Evolutionary conservation across 2,113 vertebrate genomes (phyloP).

Genomic region (Origma solitaria): DNA sequence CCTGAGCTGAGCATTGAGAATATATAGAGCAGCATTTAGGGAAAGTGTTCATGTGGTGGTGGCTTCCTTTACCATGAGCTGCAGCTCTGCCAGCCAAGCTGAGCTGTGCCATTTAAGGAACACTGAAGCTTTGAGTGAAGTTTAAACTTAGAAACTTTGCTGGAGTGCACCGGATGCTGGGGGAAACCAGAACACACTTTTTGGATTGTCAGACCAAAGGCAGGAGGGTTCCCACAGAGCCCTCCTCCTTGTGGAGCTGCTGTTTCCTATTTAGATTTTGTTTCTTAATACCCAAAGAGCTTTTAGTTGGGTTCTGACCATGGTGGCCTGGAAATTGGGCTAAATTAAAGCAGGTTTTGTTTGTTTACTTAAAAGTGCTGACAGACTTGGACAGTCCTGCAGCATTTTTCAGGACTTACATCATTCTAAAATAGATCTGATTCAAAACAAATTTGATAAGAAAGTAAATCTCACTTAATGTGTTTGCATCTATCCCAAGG

Average conservation of each 20-base stretch:
- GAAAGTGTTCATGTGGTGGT: neutral
- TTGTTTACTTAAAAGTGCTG: slow-evolving; percentile 14
- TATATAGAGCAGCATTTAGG: slow-evolving; percentile 1
- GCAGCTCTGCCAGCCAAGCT: neutral
- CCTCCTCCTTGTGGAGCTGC: slow-evolving; percentile 6
- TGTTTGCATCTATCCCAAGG: neutral
- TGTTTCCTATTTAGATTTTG: slow-evolving; percentile 29
- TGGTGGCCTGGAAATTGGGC: neutral
- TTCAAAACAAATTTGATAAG: neutral
- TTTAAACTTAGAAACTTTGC: slow-evolving; percentile 40
- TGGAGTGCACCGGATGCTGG: slow-evolving; percentile 35
- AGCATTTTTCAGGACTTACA: neutral
- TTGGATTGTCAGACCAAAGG: slow-evolving; percentile 48
- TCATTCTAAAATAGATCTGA: neutral
- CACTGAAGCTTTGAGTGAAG: neutral
- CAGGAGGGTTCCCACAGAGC: slow-evolving; percentile 46
- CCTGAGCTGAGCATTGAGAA: neutral
- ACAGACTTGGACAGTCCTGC: neutral
- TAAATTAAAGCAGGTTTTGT: slow-evolving; percentile 23
- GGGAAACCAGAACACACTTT: slow-evolving; percentile 47
- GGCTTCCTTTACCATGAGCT: slow-evolving; percentile 19
- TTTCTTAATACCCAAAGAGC: slow-evolving; percentile 1
- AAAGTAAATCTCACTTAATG: neutral
- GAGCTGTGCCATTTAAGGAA: slow-evolving; percentile 4
- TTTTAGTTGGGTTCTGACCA: neutral